Percentiles rank a stretch among this genome's conserved stretches.
Conservation (phyloP, 2,797 vertebrate species). For the Denticeps clupeoides region DNA sequence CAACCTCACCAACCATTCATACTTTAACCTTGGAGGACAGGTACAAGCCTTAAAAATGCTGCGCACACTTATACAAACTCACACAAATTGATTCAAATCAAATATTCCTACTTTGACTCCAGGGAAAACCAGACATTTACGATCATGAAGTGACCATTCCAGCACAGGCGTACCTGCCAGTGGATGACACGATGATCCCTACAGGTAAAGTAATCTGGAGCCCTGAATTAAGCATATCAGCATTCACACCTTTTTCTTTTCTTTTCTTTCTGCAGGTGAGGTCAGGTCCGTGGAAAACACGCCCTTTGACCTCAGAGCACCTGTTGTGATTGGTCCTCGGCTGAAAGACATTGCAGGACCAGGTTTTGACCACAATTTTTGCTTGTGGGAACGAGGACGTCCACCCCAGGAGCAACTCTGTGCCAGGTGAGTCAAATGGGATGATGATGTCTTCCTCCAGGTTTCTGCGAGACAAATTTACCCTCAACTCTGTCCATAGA, state of each 20-base stretch:
- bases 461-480: too few species aligned
- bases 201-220: too few species aligned
- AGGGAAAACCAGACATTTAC: constrained; percentile 76
- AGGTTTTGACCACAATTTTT: constrained; percentile 95
- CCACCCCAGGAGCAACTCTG: constrained; percentile 36
- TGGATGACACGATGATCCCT: constrained; percentile 77
- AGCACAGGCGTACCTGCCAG: constrained; percentile 78
- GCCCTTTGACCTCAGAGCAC: constrained; percentile 70
- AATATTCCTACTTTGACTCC: background rate
- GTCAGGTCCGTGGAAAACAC: constrained; percentile 66
- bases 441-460: too few species aligned
- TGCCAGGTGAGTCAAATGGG: too few species aligned
- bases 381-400: constrained; percentile 52
- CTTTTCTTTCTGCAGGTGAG: constrained; percentile 59
- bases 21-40: constrained; percentile 89
- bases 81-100: too few species aligned
- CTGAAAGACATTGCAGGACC: constrained; percentile 57
- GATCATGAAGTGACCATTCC: constrained; percentile 77
- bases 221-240: too few species aligned
- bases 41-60: too few species aligned
- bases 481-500: constrained; percentile 41
- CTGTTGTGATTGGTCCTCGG: constrained; percentile 64
- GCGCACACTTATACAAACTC: too few species aligned
- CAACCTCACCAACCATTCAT: constrained; percentile 86
- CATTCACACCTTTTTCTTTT: background rate